These are phyloP conservation scores for Plebejus melissa DNA, from an alignment of 2,888 invertebrate species.

Conservation along the genomic window DNA sequence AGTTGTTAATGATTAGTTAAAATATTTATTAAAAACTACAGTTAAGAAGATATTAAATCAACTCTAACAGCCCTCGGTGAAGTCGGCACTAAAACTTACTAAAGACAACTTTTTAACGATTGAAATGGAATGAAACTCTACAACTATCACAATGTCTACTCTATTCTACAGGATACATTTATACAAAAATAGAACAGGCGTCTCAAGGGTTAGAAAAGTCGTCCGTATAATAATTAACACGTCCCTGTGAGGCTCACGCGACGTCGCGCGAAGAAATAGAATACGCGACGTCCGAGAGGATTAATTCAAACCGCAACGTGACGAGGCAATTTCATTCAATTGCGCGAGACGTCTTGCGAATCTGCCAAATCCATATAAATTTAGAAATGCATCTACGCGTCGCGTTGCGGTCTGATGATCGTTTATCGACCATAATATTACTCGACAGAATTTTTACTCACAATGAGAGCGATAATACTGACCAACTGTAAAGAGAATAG, in stretches of 20 bases:
- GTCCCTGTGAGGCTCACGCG: not conserved
- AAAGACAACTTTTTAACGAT: not conserved
- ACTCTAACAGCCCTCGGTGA: no score
- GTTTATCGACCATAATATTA: no score
- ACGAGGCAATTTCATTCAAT: no score
- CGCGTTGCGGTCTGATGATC: no score
- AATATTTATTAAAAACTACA: no score
- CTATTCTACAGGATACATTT: not conserved
- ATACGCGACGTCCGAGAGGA: not conserved
- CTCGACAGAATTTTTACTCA: no score
- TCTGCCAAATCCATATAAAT: no score
- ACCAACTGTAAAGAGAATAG: not conserved
- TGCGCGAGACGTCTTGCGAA: no score
- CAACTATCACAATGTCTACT: not conserved
- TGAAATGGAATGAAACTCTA: not conserved
- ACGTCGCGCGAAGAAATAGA: not conserved
- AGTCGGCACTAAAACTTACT: not conserved
- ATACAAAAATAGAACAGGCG: slow-evolving; percentile 1
- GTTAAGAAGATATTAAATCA: no score
- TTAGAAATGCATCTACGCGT: no score
- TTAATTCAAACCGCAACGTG: no score
- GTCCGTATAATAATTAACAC: not conserved
- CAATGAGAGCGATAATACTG: not conserved
- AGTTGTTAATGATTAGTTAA: not conserved
- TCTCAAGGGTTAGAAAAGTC: not conserved